A percentile compares a stretch with the other conserved stretches of the same genome.
Conservation (phyloP, 30 jellyfish, hydroid and myxozoan species). For the Chrysaora quinquecirrha region DNA sequence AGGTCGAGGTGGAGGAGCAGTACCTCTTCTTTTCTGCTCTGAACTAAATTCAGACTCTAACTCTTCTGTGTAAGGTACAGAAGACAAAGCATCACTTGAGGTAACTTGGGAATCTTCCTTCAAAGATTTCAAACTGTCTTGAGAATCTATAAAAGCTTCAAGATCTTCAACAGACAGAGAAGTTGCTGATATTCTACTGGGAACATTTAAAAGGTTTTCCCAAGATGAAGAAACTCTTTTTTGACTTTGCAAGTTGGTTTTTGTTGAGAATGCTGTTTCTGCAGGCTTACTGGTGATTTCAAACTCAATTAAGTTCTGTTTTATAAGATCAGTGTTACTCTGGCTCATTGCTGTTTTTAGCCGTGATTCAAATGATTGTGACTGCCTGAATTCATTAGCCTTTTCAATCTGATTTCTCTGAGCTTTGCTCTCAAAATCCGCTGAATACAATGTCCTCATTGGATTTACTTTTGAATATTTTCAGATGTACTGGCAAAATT, state of each 20-base stretch:
- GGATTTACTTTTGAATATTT: too few relatives aligned
- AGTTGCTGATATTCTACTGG: constrained; percentile 19
- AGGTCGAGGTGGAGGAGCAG: constrained; percentile 68
- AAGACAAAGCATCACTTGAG: not conserved
- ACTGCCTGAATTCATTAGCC: not conserved
- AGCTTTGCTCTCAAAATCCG: not conserved
- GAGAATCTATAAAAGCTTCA: constrained; percentile 15
- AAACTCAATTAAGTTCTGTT: constrained; percentile 38
- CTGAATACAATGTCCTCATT: not conserved
- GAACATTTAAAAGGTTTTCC: not conserved
- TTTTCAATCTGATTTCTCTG: not conserved
- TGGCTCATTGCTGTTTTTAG: constrained; percentile 11
- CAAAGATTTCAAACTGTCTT: not conserved
- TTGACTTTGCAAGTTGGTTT: not conserved
- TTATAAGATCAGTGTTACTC: constrained; percentile 35
- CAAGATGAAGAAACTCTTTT: constrained; percentile 24
- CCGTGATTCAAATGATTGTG: constrained; percentile 41
- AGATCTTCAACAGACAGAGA: constrained; percentile 68
- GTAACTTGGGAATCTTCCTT: not conserved
- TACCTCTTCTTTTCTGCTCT: constrained; percentile 5
- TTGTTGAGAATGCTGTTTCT: not conserved
- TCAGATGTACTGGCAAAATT: too few relatives aligned
- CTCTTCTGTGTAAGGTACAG: not conserved
- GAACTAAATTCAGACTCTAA: not conserved
- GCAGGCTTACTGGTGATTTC: constrained; percentile 29